Evolutionary conservation across 2,113 vertebrate genomes (phyloP).

Genomic region (Leptocoma aspasia): DNA sequence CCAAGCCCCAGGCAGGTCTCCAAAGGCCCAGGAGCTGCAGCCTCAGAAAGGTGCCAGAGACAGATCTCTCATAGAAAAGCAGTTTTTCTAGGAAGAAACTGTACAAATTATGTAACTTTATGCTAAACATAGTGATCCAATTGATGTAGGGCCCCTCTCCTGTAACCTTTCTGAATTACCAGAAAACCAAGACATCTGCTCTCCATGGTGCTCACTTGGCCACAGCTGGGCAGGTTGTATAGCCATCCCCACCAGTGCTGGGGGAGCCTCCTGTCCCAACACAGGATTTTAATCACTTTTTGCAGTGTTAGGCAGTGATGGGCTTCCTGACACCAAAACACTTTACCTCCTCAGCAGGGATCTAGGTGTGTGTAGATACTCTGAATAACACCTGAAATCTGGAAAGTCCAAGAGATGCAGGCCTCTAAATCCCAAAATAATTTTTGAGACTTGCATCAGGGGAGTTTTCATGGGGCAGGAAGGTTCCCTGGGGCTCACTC

Average conservation of each 20-base stretch:
- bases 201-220: fast-evolving
- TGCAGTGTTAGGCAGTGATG: not conserved
- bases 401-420: not conserved
- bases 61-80: not conserved
- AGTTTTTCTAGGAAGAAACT: not conserved
- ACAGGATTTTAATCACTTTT: not conserved
- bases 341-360: not conserved
- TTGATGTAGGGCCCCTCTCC: not conserved
- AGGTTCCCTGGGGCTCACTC: not conserved
- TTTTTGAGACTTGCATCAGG: not conserved
- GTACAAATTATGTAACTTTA: not conserved
- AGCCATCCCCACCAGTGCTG: fast-evolving
- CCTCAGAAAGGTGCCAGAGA: not conserved
- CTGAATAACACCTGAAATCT: not conserved
- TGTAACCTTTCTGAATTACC: not conserved
- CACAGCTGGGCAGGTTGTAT: not conserved
- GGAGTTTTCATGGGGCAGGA: not conserved
- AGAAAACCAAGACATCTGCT: not conserved
- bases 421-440: not conserved
- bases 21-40: not conserved
- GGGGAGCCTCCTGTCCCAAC: not conserved
- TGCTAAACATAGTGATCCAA: not conserved
- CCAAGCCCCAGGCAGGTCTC: not conserved
- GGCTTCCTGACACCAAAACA: not conserved
- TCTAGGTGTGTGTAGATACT: not conserved